Conservation (phyloP, 2,888 invertebrate genomes). For the Synergus gifuensis region DNA sequence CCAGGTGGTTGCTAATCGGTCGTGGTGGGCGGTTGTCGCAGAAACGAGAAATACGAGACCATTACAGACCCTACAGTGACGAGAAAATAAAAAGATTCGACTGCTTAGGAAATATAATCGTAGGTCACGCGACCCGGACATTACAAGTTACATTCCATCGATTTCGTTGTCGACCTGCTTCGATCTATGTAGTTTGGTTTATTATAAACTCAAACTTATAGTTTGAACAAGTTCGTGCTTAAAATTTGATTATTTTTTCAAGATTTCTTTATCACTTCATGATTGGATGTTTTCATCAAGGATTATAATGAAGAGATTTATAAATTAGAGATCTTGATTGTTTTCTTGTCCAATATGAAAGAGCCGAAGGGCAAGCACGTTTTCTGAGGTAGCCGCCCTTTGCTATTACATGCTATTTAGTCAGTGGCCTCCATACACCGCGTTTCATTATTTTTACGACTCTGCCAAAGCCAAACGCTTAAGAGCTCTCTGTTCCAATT, state of each 20-base stretch:
- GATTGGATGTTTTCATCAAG: neutral
- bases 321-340: conserved; percentile 4
- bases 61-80: conserved; percentile 55
- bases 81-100: conserved; percentile 57
- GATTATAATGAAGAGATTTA: conserved; percentile 12
- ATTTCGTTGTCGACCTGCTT: conserved; percentile 1
- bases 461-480: conserved; percentile 70
- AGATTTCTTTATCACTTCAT: neutral
- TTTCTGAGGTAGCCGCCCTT: conserved; percentile 58
- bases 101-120: conserved; percentile 61
- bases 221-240: no score
- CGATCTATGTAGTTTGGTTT: conserved; percentile 45
- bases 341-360: conserved; percentile 13
- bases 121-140: conserved; percentile 63
- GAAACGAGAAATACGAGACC: conserved; percentile 58
- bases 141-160: conserved; percentile 47
- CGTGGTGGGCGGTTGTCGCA: conserved; percentile 46
- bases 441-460: conserved; percentile 75
- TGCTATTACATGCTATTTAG: conserved; percentile 74
- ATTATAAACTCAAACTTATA: neutral
- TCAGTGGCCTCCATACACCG: conserved; percentile 67
- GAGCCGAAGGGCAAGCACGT: conserved; percentile 34
- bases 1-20: conserved; percentile 54
- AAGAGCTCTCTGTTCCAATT: conserved; percentile 64
- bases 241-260: no score